phyloP scores from a whole-genome alignment of 2,888 invertebrate species.

The Tachystola acroxantha region DNA sequence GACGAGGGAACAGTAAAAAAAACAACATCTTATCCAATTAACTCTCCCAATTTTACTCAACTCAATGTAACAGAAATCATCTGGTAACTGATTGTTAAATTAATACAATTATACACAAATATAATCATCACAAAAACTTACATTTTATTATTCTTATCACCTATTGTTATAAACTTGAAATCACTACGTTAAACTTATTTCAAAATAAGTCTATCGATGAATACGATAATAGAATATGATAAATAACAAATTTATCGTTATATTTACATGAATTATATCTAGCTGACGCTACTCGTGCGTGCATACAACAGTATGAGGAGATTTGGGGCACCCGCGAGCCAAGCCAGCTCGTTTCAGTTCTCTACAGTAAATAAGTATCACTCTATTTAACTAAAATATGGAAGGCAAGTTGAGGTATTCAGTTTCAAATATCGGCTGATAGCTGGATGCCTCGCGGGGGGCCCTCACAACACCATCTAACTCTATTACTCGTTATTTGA shows the following conservation, averaged over 20 bases:
- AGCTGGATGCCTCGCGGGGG: constrained; percentile 14
- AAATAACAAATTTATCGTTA: constrained; percentile 71
- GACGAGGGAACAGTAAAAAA: constrained; percentile 63
- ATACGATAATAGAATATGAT: constrained; percentile 68
- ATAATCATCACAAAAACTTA: constrained; percentile 66
- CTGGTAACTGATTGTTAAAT: constrained; percentile 73
- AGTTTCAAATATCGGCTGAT: constrained; percentile 10
- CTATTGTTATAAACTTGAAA: constrained; percentile 64
- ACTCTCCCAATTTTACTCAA: constrained; percentile 71
- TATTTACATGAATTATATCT: constrained; percentile 62
- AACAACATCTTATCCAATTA: constrained; percentile 67
- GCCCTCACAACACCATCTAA: constrained; percentile 45
- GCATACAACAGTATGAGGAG: constrained; percentile 59
- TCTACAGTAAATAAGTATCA: constrained; percentile 21
- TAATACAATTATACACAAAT: constrained; percentile 65
- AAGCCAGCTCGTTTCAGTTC: constrained; percentile 10
- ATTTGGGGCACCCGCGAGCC: constrained; percentile 17
- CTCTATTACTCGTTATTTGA: constrained; percentile 66
- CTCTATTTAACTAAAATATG: constrained; percentile 33
- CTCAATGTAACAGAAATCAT: constrained; percentile 67
- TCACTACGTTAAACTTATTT: constrained; percentile 66
- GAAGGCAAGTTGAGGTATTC: constrained; percentile 59
- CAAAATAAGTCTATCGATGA: constrained; percentile 69
- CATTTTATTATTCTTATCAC: constrained; percentile 40
- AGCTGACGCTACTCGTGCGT: constrained; percentile 60